phyloP scores from a whole-genome alignment of 2,888 invertebrate species.

The Drosophila algonquin region DNA sequence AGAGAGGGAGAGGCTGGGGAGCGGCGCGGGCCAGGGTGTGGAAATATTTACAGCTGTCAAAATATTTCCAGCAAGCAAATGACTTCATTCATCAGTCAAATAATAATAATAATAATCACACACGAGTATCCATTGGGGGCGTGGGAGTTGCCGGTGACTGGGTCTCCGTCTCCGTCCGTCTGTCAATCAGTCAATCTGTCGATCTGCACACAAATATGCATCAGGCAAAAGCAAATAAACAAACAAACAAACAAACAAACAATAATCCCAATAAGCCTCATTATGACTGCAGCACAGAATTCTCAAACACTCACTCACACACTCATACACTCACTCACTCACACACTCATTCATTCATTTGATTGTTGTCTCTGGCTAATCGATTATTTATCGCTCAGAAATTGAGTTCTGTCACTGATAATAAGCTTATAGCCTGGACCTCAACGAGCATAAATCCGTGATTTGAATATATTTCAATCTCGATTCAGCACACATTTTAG shows the following conservation, averaged over 20 bases:
- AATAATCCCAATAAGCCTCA: slow-evolving; percentile 75
- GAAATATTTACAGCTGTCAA: slow-evolving; percentile 79
- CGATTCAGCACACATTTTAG: slow-evolving; percentile 11
- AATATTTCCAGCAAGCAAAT: slow-evolving; percentile 80
- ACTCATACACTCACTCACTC: slow-evolving; percentile 12
- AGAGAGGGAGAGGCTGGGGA: too few species aligned
- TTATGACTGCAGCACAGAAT: slow-evolving; percentile 56
- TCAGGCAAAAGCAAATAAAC: slow-evolving; percentile 40
- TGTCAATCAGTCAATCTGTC: slow-evolving; percentile 38
- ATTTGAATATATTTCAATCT: slow-evolving; percentile 39
- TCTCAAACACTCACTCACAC: slow-evolving; percentile 13
- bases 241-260: slow-evolving; percentile 58
- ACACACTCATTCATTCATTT: slow-evolving; percentile 23
- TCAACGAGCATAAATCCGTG: slow-evolving; percentile 11
- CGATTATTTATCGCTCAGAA: slow-evolving; percentile 65
- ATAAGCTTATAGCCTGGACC: slow-evolving; percentile 44
- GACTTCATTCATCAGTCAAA: slow-evolving; percentile 75
- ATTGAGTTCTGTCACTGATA: slow-evolving; percentile 39
- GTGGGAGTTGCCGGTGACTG: slow-evolving; percentile 44
- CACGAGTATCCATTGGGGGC: slow-evolving; percentile 5
- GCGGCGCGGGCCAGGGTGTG: slow-evolving; percentile 16
- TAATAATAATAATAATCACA: slow-evolving; percentile 41
- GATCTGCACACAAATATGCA: slow-evolving; percentile 67
- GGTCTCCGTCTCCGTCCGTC: slow-evolving; percentile 54
- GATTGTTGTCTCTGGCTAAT: slow-evolving; percentile 60